Percentiles rank a stretch among this genome's conserved stretches.
Evolutionary conservation across 1,140 invertebrate species (phyloP).

Genomic region (Onthophagus taurus): DNA sequence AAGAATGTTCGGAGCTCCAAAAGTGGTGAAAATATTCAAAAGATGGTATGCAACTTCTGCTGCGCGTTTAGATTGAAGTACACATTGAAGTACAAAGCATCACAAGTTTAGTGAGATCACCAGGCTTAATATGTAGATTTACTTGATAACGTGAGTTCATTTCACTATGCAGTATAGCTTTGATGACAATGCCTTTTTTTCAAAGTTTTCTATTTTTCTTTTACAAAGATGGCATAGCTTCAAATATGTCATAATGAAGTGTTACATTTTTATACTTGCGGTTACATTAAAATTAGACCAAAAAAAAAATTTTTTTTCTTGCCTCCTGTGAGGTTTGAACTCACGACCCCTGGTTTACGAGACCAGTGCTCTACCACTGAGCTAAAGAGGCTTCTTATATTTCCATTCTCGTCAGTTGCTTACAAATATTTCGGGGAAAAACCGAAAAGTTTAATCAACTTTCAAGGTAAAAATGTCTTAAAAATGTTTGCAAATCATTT

Average conservation of each 20-base stretch:
- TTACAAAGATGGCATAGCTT: constrained; percentile 19
- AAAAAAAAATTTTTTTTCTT: no score
- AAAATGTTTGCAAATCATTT: neutral
- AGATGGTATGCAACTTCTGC: no score
- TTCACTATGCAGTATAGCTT: constrained; percentile 26
- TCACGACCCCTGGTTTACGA: constrained; percentile 90
- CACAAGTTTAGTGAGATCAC: no score
- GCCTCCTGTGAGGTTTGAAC: constrained; percentile 83
- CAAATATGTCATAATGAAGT: constrained; percentile 21
- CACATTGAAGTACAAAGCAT: no score
- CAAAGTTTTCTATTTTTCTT: constrained; percentile 21
- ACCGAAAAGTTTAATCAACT: neutral
- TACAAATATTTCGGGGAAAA: no score
- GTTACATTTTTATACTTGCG: constrained; percentile 22
- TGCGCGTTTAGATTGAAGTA: no score
- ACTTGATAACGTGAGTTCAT: constrained; percentile 31
- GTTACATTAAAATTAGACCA: no score
- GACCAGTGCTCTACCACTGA: constrained; percentile 91
- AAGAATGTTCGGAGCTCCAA: no score
- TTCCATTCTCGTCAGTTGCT: no score
- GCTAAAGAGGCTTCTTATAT: constrained; percentile 68
- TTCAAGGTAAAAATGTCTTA: neutral
- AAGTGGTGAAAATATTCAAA: no score
- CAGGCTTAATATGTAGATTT: no score
- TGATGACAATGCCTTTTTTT: constrained; percentile 29